Conservation (phyloP, 2,888 invertebrate genomes). For the Rhabditoides inermis region DNA sequence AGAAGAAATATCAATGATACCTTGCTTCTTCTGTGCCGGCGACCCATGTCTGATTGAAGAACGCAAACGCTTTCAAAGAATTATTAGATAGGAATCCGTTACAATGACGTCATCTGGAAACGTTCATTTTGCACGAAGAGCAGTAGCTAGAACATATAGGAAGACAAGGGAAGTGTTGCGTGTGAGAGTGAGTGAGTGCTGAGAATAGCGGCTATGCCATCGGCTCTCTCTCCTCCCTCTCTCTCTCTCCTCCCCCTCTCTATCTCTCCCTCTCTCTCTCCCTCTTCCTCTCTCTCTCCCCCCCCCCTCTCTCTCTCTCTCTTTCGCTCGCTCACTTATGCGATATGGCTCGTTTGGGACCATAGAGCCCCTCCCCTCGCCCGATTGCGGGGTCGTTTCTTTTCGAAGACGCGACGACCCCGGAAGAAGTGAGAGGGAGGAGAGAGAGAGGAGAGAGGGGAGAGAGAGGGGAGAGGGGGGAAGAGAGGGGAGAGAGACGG, state of each 20-base stretch:
- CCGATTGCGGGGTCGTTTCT: neutral
- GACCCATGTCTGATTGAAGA: too few relatives aligned
- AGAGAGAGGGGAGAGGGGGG: neutral
- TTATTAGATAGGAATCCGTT: too few relatives aligned
- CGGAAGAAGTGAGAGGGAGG: neutral
- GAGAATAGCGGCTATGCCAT: neutral
- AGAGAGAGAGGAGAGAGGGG: neutral
- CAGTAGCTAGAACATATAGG: too few relatives aligned
- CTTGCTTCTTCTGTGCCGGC: constrained; percentile 43
- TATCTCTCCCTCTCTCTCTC: neutral
- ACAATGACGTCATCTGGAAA: too few relatives aligned
- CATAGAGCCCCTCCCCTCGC: too few relatives aligned
- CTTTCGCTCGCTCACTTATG: neutral
- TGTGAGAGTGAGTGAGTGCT: too few relatives aligned
- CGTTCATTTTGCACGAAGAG: too few relatives aligned
- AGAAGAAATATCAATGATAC: neutral
- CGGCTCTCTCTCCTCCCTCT: too few relatives aligned
- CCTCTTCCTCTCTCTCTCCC: constrained; percentile 2
- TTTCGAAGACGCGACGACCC: neutral
- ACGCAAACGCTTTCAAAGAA: too few relatives aligned
- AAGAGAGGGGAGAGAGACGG: too few relatives aligned
- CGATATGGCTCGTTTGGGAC: neutral
- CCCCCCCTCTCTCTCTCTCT: constrained; percentile 2
- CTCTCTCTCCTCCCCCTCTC: neutral
- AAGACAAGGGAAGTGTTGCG: too few relatives aligned